phyloP scores from a whole-genome alignment of 2,113 vertebrate species.

The Ardeotis arabs region DNA sequence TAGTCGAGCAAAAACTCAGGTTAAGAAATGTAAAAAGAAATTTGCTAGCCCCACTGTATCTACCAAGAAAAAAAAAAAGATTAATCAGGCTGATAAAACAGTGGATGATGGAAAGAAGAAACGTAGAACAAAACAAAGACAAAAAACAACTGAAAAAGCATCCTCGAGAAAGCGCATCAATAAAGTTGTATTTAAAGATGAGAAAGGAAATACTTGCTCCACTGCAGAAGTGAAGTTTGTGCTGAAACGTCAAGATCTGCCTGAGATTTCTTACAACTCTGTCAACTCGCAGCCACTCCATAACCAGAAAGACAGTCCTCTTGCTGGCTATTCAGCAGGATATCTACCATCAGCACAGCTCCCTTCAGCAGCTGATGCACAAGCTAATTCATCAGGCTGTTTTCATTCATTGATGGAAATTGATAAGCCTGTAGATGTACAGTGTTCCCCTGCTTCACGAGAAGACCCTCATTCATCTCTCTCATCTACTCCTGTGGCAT shows the following conservation, averaged over 20 bases:
- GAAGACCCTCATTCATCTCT: slow-evolving; percentile 70
- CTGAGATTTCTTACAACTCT: slow-evolving; percentile 52
- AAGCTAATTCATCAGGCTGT: slow-evolving; percentile 61
- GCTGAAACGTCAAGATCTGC: slow-evolving; percentile 65
- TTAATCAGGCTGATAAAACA: slow-evolving; percentile 71
- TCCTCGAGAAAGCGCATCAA: slow-evolving; percentile 66
- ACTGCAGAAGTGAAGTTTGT: slow-evolving; percentile 60
- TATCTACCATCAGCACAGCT: slow-evolving; percentile 77
- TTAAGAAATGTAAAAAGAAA: slow-evolving; percentile 81
- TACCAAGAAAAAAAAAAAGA: slow-evolving; percentile 79
- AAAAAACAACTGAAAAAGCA: slow-evolving; percentile 68
- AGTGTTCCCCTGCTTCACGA: slow-evolving; percentile 51
- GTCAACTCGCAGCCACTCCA: slow-evolving; percentile 69
- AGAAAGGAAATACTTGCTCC: slow-evolving; percentile 52
- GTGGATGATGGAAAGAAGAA: slow-evolving; percentile 73
- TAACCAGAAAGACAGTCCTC: slow-evolving; percentile 66
- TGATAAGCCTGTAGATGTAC: slow-evolving; percentile 68
- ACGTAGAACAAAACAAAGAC: slow-evolving; percentile 72
- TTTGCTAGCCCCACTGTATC: slow-evolving; percentile 57
- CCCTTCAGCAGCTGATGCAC: slow-evolving; percentile 57
- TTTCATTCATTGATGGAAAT: slow-evolving; percentile 75
- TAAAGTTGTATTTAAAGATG: slow-evolving; percentile 71
- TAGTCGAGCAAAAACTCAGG: slow-evolving; percentile 73
- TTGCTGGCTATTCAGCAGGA: slow-evolving; percentile 66
- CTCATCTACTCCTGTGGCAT: slow-evolving; percentile 26